Conservation (phyloP, 1,140 invertebrate genomes). For the Hestina assimilis region DNA sequence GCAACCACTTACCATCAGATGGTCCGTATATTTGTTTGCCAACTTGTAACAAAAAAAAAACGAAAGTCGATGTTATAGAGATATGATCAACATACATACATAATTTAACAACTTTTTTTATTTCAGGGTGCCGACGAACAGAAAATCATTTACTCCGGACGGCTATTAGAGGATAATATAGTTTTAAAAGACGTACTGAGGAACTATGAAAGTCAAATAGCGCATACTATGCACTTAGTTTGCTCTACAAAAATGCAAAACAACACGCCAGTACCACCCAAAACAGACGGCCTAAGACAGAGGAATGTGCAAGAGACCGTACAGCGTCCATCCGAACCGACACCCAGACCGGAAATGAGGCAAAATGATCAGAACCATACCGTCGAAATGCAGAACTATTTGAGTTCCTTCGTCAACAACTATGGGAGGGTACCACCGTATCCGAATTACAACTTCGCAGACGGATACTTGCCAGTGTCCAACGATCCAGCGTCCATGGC, state of each 20-base stretch:
- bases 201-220: conserved; percentile 84
- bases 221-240: conserved; percentile 90
- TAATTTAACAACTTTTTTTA: background rate
- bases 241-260: conserved; percentile 78
- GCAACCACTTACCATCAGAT: too few species aligned
- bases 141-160: conserved; percentile 95
- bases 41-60: too few species aligned
- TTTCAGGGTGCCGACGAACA: conserved; percentile 87
- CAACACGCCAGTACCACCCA: conserved; percentile 39
- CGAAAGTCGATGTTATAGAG: background rate
- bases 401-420: conserved; percentile 60
- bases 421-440: conserved; percentile 67
- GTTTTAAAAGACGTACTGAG: conserved; percentile 89
- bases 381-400: conserved; percentile 70
- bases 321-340: conserved; percentile 20
- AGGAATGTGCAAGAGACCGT: conserved; percentile 44
- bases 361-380: conserved; percentile 71
- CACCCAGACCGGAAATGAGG: conserved; percentile 52
- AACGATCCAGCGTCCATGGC: conserved; percentile 71
- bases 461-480: conserved; percentile 53
- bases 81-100: background rate
- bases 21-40: too few species aligned
- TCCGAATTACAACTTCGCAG: conserved; percentile 58
- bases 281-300: conserved; percentile 55
- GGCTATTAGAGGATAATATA: conserved; percentile 87